A percentile compares a stretch with the other conserved stretches of the same genome.
phyloP scores from a whole-genome alignment of 2,888 invertebrate genomes.

The Tenthredo amoena region DNA sequence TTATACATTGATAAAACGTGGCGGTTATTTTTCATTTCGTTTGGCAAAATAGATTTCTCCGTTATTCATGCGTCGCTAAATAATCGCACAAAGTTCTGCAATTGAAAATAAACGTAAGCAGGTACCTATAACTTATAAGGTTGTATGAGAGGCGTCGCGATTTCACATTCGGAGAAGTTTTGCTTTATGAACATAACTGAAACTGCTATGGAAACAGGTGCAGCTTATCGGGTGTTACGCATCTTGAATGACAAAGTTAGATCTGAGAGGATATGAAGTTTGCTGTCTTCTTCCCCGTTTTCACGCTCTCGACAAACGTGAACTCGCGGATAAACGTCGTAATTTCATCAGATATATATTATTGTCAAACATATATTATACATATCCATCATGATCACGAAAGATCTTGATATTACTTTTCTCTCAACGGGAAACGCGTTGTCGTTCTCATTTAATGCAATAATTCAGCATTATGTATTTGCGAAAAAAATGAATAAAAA shows the following conservation, averaged over 20 bases:
- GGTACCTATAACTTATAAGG: background rate
- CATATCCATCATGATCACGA: background rate
- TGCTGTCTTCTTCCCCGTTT: conserved; percentile 18
- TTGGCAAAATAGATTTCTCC: background rate
- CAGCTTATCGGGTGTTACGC: conserved; percentile 21
- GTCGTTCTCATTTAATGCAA: background rate
- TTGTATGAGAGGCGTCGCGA: background rate
- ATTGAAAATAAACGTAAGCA: background rate
- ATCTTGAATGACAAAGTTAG: conserved; percentile 29
- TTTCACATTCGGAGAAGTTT: conserved; percentile 1
- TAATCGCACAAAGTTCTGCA: background rate
- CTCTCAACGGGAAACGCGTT: background rate
- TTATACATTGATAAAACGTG: background rate
- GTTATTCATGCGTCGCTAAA: background rate
- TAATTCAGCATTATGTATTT: too few relatives aligned
- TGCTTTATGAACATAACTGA: background rate
- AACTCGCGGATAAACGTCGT: conserved; percentile 4
- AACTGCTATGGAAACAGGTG: conserved; percentile 21
- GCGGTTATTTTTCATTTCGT: background rate
- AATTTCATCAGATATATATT: conserved; percentile 13
- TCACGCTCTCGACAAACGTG: background rate
- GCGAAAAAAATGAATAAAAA: background rate
- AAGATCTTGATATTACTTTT: background rate
- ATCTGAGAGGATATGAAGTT: conserved; percentile 1
- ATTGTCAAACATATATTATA: background rate